These are phyloP conservation scores for Melanotaenia parkinsoni DNA, from an alignment of 2,797 vertebrate species.

Conservation along the genomic window DNA sequence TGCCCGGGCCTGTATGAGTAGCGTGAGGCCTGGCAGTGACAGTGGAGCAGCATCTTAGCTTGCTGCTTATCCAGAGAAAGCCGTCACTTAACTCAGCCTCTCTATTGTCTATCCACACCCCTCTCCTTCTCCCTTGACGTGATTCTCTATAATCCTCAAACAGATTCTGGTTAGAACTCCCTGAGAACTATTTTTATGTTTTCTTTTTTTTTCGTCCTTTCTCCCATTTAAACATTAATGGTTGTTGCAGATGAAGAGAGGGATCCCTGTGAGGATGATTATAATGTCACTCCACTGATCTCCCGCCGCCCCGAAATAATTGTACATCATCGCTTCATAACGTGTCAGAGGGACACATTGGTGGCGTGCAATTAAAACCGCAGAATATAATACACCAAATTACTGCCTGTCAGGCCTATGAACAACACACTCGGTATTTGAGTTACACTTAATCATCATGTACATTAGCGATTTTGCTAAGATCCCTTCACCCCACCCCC, in stretches of 20 bases:
- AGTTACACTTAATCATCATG: slow-evolving; percentile 99
- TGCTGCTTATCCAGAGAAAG: slow-evolving; percentile 84
- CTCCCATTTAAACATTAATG: slow-evolving; percentile 88
- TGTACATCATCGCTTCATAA: slow-evolving; percentile 99
- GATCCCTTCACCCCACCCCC: slow-evolving; percentile 85
- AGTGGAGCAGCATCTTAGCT: slow-evolving; percentile 81
- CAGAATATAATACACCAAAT: slow-evolving; percentile 99
- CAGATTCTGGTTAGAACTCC: slow-evolving; percentile 90
- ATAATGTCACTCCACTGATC: slow-evolving; percentile 99
- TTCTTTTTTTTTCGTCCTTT: slow-evolving; percentile 50
- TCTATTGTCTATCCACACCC: slow-evolving; percentile 79
- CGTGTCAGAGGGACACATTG: slow-evolving; percentile 96
- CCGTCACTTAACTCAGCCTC: slow-evolving; percentile 82
- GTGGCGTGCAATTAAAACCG: slow-evolving; percentile 99
- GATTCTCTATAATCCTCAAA: slow-evolving; percentile 87
- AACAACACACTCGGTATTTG: slow-evolving; percentile 99
- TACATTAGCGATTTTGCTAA: slow-evolving; percentile 97
- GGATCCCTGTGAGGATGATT: slow-evolving; percentile 99
- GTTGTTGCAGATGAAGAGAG: slow-evolving; percentile 93
- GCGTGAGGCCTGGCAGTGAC: slow-evolving; percentile 80
- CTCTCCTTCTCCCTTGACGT: slow-evolving; percentile 77
- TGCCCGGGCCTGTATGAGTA: slow-evolving; percentile 79
- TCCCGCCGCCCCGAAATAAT: slow-evolving; percentile 97
- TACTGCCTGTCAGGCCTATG: slow-evolving; percentile 97
- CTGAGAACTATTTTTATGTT: slow-evolving; percentile 88